These are phyloP conservation scores for Sula dactylatra DNA, from an alignment of 2,113 vertebrate species.

Conservation along the genomic window DNA sequence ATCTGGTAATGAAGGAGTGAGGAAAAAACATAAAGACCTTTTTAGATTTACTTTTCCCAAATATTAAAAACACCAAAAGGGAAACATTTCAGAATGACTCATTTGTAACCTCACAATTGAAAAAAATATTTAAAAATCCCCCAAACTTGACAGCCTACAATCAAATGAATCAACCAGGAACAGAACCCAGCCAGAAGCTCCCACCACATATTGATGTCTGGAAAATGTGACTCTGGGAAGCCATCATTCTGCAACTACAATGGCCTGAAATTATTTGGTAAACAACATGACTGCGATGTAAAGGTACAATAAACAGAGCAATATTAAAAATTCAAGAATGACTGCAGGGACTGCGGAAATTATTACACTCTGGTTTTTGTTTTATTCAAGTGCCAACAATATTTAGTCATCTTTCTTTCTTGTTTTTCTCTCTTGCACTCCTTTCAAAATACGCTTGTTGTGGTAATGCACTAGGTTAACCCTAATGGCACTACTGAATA, in stretches of 20 bases:
- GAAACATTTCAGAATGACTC: conserved; percentile 28
- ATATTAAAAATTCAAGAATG: conserved; percentile 62
- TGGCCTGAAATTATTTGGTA: conserved; percentile 51
- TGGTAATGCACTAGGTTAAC: background rate
- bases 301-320: conserved; percentile 55
- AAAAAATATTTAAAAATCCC: conserved; percentile 43
- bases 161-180: conserved; percentile 51
- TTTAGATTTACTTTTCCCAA: conserved; percentile 12
- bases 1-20: background rate
- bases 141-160: conserved; percentile 43
- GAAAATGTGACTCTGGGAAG: conserved; percentile 54
- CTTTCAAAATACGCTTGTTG: background rate
- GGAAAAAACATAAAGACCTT: background rate
- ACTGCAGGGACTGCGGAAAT: conserved; percentile 22
- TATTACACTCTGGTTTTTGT: conserved; percentile 1
- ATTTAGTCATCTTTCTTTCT: conserved; percentile 44
- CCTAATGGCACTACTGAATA: background rate
- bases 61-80: conserved; percentile 8
- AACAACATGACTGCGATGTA: conserved; percentile 27
- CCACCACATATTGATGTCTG: background rate
- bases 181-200: conserved; percentile 26
- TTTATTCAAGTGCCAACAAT: conserved; percentile 36
- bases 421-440: background rate
- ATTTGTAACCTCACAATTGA: conserved; percentile 29
- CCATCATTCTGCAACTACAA: conserved; percentile 32